Evolutionary conservation across 2,113 vertebrate genomes (phyloP), one percentile per base, ranked within the genome.

Genomic region (Gadus macrocephalus): DNA sequence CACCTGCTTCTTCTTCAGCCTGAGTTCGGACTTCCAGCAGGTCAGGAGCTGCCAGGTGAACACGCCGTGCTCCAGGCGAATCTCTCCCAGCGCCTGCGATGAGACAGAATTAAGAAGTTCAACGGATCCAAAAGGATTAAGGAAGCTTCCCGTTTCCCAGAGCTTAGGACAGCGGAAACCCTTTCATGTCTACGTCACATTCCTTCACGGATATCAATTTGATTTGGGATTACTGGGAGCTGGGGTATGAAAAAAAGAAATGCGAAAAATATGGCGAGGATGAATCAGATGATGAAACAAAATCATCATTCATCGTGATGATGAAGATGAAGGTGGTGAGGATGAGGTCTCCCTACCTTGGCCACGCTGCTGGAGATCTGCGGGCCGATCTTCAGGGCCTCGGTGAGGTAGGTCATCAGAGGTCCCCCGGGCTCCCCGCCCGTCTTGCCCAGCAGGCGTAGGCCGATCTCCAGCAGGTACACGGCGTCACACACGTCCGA

Each of bases 1-100:
- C 53, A 93, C 92, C 79, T 92, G 88, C 19, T 80, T 78, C 69
- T 69, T 86, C 66, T 20, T 83, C 17, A 90, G 71, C 83, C 89
- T 86, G 2, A 90, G 82, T 67, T 93, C 90, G 60, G 90, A 92
- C 73, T 88, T 92, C 92, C 90, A 91, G 42, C 86, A 89, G 5
- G 89, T 90, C 27, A 93, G 79, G 49, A 91, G 82, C 73, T 93
- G 92, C 92, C 92, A 93, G 76, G 85, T 87, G 66, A 85, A 85
- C 4, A 78, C 72, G 63, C 84, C 81, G 80, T 92, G 83, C 59
- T 83, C 75, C 62, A 93, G 82, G 66, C 55, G 86, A 74, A 76
- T 85, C n/a, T 89, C 88, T 53, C 74, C 72, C 0, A 93, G 84
- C 60, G 77, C 77, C 92, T 92, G 27, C 64, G 70, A 65, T 49